Percentiles rank a stretch among this genome's conserved stretches.
Evolutionary conservation across 37 sponge, comb jelly and placozoan species (phyloP).

Genomic region (Mnemiopsis leidyi): DNA sequence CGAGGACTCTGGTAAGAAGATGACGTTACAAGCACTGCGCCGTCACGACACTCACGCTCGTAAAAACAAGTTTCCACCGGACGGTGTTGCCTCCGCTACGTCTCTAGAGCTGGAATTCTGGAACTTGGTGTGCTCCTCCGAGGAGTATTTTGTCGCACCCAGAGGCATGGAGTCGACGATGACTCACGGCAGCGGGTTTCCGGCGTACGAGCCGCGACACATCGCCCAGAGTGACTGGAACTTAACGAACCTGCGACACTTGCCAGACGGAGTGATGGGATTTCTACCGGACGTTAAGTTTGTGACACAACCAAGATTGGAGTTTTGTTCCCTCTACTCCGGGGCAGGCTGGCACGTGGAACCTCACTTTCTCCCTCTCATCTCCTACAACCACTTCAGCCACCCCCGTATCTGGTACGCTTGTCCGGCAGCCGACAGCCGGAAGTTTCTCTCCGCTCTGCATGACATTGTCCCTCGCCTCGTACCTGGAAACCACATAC

Average conservation of each 20-base stretch:
- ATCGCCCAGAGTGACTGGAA: slow-evolving; percentile 47
- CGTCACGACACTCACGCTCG: neutral
- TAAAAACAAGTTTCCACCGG: slow-evolving; percentile 4
- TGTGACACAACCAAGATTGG: neutral
- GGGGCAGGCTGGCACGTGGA: slow-evolving; percentile 17
- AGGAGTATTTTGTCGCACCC: slow-evolving; percentile 8
- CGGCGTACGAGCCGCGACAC: slow-evolving; percentile 31
- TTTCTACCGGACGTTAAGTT: neutral
- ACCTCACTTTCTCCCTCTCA: slow-evolving; percentile 43
- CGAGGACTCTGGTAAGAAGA: neutral
- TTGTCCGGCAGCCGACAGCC: neutral
- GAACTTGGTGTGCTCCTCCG: neutral
- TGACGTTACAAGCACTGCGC: slow-evolving; percentile 28
- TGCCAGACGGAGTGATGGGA: slow-evolving; percentile 38
- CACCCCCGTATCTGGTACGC: slow-evolving; percentile 8
- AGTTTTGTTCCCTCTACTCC: slow-evolving; percentile 4
- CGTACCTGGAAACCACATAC: neutral
- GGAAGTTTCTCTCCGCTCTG: neutral
- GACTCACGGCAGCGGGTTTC: slow-evolving; percentile 42
- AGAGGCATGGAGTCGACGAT: slow-evolving; percentile 34
- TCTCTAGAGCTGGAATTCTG: slow-evolving; percentile 37
- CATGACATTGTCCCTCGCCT: slow-evolving; percentile 12
- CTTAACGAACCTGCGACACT: slow-evolving; percentile 5
- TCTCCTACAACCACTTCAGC: slow-evolving; percentile 51
- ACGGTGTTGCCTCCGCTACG: neutral